A percentile compares a stretch with the other conserved stretches of the same genome.
Evolutionary conservation across 1,140 invertebrate genomes (phyloP).

Genomic region (Eciton burchellii): DNA sequence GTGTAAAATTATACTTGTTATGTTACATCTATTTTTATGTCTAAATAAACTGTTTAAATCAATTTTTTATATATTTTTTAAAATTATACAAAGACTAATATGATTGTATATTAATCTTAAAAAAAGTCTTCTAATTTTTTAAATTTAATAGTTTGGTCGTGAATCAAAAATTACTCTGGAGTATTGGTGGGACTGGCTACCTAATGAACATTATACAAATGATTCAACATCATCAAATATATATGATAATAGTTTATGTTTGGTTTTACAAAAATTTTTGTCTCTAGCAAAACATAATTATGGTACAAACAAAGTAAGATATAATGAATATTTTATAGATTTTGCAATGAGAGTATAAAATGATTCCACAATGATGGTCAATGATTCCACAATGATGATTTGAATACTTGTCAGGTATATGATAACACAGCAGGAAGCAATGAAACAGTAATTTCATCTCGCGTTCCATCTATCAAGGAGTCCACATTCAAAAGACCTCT

Average conservation of each 20-base stretch:
- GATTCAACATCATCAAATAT: conserved; percentile 66
- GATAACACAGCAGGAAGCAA: conserved; percentile 82
- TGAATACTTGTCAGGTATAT: conserved; percentile 73
- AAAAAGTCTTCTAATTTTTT: conserved; percentile 56
- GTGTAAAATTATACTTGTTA: not conserved
- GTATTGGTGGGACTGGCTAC: conserved; percentile 91
- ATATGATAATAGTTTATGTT: conserved; percentile 78
- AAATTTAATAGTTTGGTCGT: conserved; percentile 88
- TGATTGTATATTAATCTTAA: conserved; percentile 5
- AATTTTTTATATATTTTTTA: not conserved
- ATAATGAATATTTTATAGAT: not conserved
- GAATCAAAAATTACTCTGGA: conserved; percentile 90
- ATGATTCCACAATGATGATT: not conserved
- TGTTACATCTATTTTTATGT: not conserved
- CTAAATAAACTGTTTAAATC: not conserved
- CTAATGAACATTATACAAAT: conserved; percentile 71
- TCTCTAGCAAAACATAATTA: conserved; percentile 87
- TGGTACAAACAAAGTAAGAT: conserved; percentile 80
- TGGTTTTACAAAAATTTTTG: conserved; percentile 87
- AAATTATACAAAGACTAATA: not conserved
- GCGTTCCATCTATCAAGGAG: conserved; percentile 81
- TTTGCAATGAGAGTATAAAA: too few relatives aligned
- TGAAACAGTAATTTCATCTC: conserved; percentile 83
- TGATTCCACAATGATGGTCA: not conserved
- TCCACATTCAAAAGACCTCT: conserved; percentile 83